Percentiles rank a stretch among this genome's conserved stretches.
phyloP scores from a whole-genome alignment of 2,113 vertebrate species.

The Cyprinodon brontotheroides region DNA sequence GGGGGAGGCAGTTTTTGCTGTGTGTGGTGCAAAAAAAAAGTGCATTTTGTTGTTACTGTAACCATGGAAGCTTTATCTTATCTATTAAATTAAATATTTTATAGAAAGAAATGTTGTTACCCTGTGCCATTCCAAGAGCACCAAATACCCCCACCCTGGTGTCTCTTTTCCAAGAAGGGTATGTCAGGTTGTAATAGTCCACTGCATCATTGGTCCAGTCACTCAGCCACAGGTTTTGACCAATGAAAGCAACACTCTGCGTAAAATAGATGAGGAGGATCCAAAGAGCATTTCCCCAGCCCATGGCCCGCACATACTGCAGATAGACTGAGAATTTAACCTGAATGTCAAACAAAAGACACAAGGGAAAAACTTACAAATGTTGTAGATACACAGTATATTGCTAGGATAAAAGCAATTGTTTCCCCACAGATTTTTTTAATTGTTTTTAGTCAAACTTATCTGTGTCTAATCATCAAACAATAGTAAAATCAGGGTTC shows the following conservation, averaged over 20 bases:
- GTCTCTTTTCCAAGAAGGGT: constrained; percentile 81
- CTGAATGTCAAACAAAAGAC: constrained; percentile 69
- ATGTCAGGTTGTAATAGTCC: constrained; percentile 73
- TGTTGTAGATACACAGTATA: not conserved
- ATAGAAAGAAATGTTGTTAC: constrained; percentile 67
- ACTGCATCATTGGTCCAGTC: constrained; percentile 89
- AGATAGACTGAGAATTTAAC: constrained; percentile 89
- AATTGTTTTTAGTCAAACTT: not conserved
- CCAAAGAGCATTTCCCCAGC: constrained; percentile 74
- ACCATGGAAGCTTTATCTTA: not conserved
- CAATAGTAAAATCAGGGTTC: no score
- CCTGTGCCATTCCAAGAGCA: constrained; percentile 85
- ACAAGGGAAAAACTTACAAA: not conserved
- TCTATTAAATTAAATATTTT: not conserved
- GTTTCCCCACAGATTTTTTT: not conserved
- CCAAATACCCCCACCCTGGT: constrained; percentile 88
- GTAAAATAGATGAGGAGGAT: constrained; percentile 69
- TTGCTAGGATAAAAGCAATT: not conserved
- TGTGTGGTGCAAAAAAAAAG: not conserved
- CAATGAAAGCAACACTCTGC: constrained; percentile 77
- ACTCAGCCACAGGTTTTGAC: constrained; percentile 92
- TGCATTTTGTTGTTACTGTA: not conserved
- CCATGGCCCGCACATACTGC: constrained; percentile 84
- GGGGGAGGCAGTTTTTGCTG: not conserved
- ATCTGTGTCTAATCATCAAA: no score